A percentile compares a stretch with the other conserved stretches of the same genome.
Evolutionary conservation across 2,888 invertebrate species (phyloP).

Genomic region (Eupithecia pulchellata): DNA sequence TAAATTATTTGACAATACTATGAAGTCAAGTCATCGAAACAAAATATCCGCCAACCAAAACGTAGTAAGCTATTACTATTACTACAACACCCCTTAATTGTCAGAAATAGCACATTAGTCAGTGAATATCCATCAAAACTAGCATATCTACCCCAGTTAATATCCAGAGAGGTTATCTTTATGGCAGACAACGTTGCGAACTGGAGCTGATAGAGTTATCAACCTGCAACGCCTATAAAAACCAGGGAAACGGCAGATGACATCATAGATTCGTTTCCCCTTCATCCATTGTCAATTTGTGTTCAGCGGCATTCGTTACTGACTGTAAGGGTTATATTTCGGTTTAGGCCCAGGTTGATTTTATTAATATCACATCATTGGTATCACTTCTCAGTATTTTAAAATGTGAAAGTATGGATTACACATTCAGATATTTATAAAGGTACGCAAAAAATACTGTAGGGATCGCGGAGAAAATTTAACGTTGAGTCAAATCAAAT

Average conservation of each 20-base stretch:
- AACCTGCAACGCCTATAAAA: constrained; percentile 3
- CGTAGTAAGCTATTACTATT: not conserved
- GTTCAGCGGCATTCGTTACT: not conserved
- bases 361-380: not conserved
- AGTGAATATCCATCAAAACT: not conserved
- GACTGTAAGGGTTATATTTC: not conserved
- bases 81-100: not conserved
- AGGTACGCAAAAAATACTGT: not conserved
- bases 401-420: not conserved
- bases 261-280: not conserved
- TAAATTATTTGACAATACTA: not conserved
- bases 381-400: not conserved
- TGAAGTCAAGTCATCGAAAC: not conserved
- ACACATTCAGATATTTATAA: not conserved
- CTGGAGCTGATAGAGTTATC: not conserved
- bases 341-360: not conserved
- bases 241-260: not conserved
- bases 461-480: too few relatives aligned
- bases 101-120: not conserved
- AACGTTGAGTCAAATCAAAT: too few relatives aligned
- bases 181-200: not conserved
- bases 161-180: not conserved
- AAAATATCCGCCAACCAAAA: not conserved
- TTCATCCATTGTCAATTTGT: not conserved
- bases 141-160: not conserved